Evolutionary conservation across 2,113 vertebrate genomes (phyloP).

Genomic region (Esox niger): DNA sequence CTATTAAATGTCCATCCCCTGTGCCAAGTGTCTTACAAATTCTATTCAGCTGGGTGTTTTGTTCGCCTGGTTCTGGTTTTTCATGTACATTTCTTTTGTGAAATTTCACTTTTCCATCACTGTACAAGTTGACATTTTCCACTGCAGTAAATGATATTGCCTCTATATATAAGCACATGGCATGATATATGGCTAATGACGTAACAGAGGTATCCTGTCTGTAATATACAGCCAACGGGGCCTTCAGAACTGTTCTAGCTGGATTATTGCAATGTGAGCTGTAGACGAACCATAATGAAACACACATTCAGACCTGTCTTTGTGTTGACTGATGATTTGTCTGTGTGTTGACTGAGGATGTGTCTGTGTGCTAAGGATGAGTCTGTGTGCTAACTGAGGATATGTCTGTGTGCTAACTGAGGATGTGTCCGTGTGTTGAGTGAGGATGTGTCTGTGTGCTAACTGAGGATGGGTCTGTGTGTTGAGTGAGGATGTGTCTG

Average conservation of each 20-base stretch:
- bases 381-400: no score
- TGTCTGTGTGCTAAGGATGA: constrained; percentile 22
- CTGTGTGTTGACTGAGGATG: constrained; percentile 25
- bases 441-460: no score
- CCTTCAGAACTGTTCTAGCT: not conserved
- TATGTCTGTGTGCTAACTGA: no score
- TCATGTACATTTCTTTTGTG: constrained; percentile 5
- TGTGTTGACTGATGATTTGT: no score
- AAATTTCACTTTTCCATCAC: constrained; percentile 3
- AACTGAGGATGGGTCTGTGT: no score
- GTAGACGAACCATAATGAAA: constrained; percentile 1
- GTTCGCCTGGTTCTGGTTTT: constrained; percentile 13
- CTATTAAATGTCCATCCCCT: not conserved
- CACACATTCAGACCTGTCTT: constrained; percentile 6
- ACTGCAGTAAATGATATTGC: constrained; percentile 11
- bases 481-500: no score
- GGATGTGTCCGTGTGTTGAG: no score
- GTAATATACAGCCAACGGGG: constrained; percentile 13
- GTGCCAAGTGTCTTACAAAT: constrained; percentile 25
- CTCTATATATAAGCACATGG: constrained; percentile 12
- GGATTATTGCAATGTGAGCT: no score
- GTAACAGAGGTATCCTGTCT: constrained; percentile 17
- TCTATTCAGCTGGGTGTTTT: constrained; percentile 8
- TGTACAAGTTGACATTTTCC: constrained; percentile 17
- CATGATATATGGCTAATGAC: constrained; percentile 31